Base-by-base conservation (phyloP, 2,113 vertebrate genomes). In the Oceanodroma tethys region DNA sequence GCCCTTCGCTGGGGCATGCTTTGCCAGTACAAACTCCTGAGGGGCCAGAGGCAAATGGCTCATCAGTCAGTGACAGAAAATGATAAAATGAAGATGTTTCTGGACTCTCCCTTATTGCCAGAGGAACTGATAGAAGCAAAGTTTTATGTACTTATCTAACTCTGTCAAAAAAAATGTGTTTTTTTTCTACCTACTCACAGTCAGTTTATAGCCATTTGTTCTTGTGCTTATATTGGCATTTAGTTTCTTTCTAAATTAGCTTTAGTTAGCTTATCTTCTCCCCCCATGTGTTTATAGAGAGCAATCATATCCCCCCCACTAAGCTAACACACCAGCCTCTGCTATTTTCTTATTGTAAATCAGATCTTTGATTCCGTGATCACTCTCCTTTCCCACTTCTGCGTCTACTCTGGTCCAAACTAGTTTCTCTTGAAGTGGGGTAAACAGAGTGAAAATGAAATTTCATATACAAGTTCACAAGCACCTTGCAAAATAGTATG, bases 211-310 rank as follows among this genome's bases (percentile, higher is more conserved):
- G 34, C 13, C 36, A 48, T 81, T 94, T 93, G 52, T 85, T 89
- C 40, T 79, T 48, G 53, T 45, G 52, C 70, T 90, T 79, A 75
- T 8, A 5, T 8, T 91, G 48, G 52, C 88, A 72, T 85, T 87
- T 82, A 68, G 34, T 87, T 89, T 91, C 68, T 72, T 83, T 85
- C 48, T 65, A 42, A 79, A 84, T 65, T 75, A 79, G 47, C 53
- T 84, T 87, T 91, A 59, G 16, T 75, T 71, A 59, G 45, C 59
- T 95, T 94, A 91, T 81, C 89, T 94, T 90, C 47, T 87, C 56
- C 6, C 45, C 9, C 38, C 34, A 56, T 30, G 22, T 79, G 23
- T 86, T 81, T 75, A 62, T 21, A 89, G 48, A 81, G 22, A 75
- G 12, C 40, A 91, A 88, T 53, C 32, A 17, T 63, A 81, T n/a